Conservation (phyloP, 2,888 invertebrate species). For the Tachina grossa region DNA sequence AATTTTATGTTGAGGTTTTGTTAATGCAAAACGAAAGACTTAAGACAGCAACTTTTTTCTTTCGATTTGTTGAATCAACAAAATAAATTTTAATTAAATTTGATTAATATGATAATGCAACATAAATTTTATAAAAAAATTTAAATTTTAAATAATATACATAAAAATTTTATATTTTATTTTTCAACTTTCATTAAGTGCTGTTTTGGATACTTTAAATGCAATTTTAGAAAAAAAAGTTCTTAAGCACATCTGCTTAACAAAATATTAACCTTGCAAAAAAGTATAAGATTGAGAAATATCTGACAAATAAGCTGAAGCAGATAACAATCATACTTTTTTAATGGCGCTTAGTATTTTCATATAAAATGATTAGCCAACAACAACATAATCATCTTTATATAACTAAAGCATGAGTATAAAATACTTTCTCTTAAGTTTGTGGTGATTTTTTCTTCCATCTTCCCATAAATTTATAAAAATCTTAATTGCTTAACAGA, state of each 20-base stretch:
- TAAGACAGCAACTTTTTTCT: slow-evolving; percentile 7
- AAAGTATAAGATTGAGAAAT: slow-evolving; percentile 14
- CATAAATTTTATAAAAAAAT: neutral
- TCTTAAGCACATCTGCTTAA: neutral
- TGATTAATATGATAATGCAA: slow-evolving; percentile 12
- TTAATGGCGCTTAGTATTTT: neutral
- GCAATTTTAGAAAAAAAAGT: too few species aligned
- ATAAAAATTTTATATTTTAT: neutral
- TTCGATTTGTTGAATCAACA: neutral
- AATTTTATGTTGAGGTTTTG: neutral
- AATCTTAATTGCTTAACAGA: slow-evolving; percentile 1
- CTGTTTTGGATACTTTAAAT: neutral
- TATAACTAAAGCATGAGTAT: slow-evolving; percentile 1
- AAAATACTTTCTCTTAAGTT: slow-evolving; percentile 65
- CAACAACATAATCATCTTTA: slow-evolving; percentile 18
- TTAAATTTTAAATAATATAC: neutral
- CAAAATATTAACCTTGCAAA: neutral
- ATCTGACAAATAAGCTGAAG: slow-evolving; percentile 8
- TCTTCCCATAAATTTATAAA: slow-evolving; percentile 18
- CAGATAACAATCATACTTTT: neutral
- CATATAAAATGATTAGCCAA: neutral
- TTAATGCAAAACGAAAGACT: slow-evolving; percentile 9
- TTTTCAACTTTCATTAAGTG: neutral
- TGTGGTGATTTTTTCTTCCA: slow-evolving; percentile 31
- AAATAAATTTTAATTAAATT: slow-evolving; percentile 3